A percentile compares a stretch with the other conserved stretches of the same genome.
These are phyloP conservation scores for Gephyroberyx darwinii DNA, from an alignment of 2,797 vertebrate genomes.

Conservation along the genomic window DNA sequence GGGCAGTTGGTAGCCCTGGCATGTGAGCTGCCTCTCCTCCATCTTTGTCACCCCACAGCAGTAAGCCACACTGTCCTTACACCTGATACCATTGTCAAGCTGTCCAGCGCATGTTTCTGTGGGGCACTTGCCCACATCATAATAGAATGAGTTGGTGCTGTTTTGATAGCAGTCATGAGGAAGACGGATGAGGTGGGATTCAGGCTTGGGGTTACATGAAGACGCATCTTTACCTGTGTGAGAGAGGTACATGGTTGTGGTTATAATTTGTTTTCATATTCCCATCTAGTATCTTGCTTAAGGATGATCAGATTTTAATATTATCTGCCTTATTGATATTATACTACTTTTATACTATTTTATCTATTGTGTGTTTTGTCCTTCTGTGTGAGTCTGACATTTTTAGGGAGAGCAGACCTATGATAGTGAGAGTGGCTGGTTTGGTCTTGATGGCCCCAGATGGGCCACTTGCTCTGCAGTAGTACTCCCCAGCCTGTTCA, in stretches of 20 bases:
- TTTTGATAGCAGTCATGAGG: constrained; percentile 96
- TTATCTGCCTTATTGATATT: not conserved
- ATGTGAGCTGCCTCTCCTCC: constrained; percentile 87
- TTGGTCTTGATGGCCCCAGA: constrained; percentile 90
- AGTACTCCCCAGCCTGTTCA: constrained; percentile 90
- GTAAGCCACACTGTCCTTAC: constrained; percentile 88
- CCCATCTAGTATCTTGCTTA: not conserved
- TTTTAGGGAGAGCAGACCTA: constrained; percentile 81
- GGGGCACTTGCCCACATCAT: constrained; percentile 91
- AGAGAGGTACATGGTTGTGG: constrained; percentile 32
- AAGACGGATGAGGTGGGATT: constrained; percentile 89
- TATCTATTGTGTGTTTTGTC: not conserved
- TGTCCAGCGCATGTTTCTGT: constrained; percentile 84
- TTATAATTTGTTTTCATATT: not conserved
- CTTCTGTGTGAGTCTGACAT: not conserved
- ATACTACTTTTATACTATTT: not conserved
- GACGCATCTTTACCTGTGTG: constrained; percentile 81
- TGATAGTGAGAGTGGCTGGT: constrained; percentile 84
- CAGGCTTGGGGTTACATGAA: constrained; percentile 87
- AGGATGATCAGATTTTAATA: too few species aligned
- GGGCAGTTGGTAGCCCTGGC: constrained; percentile 89
- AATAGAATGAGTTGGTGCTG: constrained; percentile 89
- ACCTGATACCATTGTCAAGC: constrained; percentile 89
- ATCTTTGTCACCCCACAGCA: constrained; percentile 93
- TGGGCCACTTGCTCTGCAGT: constrained; percentile 90